A percentile compares a stretch with the other conserved stretches of the same genome.
Conservation (phyloP, 2,888 invertebrate genomes). For the Lasioglossum villosulum region DNA sequence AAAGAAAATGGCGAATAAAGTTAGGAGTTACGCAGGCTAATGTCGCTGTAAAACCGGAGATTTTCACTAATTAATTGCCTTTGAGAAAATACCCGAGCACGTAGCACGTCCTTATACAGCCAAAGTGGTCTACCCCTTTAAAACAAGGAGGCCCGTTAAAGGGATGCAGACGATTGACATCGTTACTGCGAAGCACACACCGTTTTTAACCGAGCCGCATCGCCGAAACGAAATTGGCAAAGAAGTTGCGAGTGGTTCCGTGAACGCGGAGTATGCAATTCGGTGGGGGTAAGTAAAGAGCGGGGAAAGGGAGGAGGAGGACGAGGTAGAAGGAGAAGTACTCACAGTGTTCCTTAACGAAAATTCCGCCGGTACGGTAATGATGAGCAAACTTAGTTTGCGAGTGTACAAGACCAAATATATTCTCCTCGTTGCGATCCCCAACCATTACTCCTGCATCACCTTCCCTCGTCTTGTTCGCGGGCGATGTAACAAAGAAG, state of each 20-base stretch:
- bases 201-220: not conserved
- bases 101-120: not conserved
- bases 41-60: not conserved
- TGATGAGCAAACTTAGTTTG: constrained; percentile 62
- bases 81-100: not conserved
- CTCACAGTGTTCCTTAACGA: constrained; percentile 30
- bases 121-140: not conserved
- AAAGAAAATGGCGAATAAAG: too few species aligned
- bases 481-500: constrained; percentile 22
- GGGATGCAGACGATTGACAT: not conserved
- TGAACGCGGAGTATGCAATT: not conserved
- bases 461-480: constrained; percentile 10
- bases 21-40: too few species aligned
- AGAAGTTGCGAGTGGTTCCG: not conserved
- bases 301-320: not conserved
- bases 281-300: not conserved
- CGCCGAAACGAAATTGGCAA: constrained; percentile 10
- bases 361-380: constrained; percentile 47
- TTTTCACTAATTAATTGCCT: not conserved
- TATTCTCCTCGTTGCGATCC: constrained; percentile 33
- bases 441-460: constrained; percentile 19
- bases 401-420: constrained; percentile 29
- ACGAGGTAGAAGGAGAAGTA: not conserved
- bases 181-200: not conserved
- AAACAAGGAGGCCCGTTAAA: not conserved